Evolutionary conservation across 2,113 vertebrate species (phyloP).

Genomic region (Vicugna pacos): DNA sequence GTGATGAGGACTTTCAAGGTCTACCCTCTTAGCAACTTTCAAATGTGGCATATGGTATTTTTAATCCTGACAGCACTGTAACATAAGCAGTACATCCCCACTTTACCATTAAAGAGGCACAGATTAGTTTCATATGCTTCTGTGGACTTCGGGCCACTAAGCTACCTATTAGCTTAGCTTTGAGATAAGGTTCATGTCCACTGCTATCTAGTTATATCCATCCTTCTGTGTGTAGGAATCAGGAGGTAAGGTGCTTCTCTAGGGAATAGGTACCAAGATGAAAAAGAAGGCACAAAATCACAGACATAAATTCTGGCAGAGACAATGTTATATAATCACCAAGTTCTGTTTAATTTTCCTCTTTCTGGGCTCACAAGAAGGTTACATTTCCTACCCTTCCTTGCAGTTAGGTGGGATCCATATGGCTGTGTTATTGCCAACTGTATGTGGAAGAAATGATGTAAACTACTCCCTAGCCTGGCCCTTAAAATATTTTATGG

Average conservation of each 20-base stretch:
- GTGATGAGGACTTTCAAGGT: neutral
- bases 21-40: neutral
- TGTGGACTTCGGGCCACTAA: neutral
- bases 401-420: neutral
- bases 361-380: neutral
- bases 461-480: neutral
- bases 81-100: neutral
- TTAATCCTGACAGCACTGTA: neutral
- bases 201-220: neutral
- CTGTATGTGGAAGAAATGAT: conserved; percentile 19
- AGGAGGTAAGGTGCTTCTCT: neutral
- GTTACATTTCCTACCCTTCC: neutral
- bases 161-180: neutral
- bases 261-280: neutral
- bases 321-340: neutral
- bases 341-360: neutral
- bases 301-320: neutral
- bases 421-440: conserved; percentile 20
- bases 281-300: neutral
- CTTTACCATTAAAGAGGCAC: neutral
- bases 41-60: neutral
- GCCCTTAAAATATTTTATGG: neutral
- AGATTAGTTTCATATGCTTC: neutral
- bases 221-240: neutral
- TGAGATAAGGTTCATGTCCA: neutral